Conservation (phyloP, 2,797 vertebrate species). For the Tapera naevia region DNA sequence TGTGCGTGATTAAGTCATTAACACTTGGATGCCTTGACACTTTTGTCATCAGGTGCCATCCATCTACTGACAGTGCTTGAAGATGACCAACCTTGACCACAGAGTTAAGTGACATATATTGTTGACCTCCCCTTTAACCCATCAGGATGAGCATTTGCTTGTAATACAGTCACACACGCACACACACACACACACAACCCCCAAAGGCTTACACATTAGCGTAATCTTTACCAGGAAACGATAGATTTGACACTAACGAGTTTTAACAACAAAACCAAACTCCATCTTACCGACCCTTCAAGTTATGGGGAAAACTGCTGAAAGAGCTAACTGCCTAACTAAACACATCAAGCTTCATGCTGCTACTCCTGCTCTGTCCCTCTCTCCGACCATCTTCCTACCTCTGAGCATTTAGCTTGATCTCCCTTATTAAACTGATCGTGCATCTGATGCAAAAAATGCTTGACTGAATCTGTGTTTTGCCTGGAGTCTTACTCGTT, state of each 20-base stretch:
- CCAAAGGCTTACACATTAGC: neutral
- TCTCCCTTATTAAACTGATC: conserved; percentile 21
- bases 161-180: neutral
- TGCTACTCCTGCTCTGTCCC: neutral
- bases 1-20: neutral
- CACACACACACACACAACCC: neutral
- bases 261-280: conserved; percentile 3
- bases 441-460: conserved; percentile 12
- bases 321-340: conserved; percentile 13
- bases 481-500: neutral
- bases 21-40: neutral
- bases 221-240: conserved; percentile 17
- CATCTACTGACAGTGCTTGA: neutral
- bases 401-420: neutral
- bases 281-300: neutral
- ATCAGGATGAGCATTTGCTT: neutral
- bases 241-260: conserved; percentile 5
- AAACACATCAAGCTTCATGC: neutral
- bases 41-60: neutral
- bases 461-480: conserved; percentile 35
- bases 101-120: neutral
- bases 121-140: neutral
- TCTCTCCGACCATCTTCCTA: neutral
- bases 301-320: neutral
- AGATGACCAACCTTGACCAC: neutral